phyloP scores from a whole-genome alignment of 2,797 vertebrate genomes.

The Sebastes cheni region DNA sequence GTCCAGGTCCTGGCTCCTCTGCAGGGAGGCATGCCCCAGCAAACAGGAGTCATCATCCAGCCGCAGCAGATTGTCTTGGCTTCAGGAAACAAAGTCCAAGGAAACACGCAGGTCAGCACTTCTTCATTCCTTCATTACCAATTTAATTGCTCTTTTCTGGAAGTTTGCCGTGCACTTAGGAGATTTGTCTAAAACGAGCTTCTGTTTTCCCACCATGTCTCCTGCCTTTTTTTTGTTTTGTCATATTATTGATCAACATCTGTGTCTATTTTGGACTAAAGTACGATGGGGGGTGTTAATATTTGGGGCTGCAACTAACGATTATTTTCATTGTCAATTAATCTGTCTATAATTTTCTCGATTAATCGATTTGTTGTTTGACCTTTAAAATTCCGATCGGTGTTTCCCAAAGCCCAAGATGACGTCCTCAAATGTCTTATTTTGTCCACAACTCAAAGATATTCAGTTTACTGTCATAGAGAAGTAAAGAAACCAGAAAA shows the following conservation, averaged over 20 bases:
- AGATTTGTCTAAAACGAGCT: background rate
- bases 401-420: too few relatives aligned
- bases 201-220: background rate
- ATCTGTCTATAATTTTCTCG: too few relatives aligned
- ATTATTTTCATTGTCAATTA: too few relatives aligned
- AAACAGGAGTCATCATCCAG: slow-evolving; percentile 98
- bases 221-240: background rate
- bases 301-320: too few relatives aligned
- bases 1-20: slow-evolving; percentile 92
- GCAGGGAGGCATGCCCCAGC: slow-evolving; percentile 92
- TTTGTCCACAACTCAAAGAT: too few relatives aligned
- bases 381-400: too few relatives aligned
- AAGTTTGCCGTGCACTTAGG: background rate
- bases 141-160: background rate
- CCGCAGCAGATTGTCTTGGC: slow-evolving; percentile 97
- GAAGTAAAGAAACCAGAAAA: too few relatives aligned
- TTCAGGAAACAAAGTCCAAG: slow-evolving; percentile 90
- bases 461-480: too few relatives aligned
- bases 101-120: slow-evolving; percentile 86
- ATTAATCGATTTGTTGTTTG: too few relatives aligned
- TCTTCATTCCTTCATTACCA: background rate
- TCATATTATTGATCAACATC: background rate
- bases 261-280: background rate
- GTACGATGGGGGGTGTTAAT: background rate
- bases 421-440: too few relatives aligned